These are phyloP conservation scores for Cyprinodon variegatus DNA, from an alignment of 2,113 vertebrate genomes.

Conservation along the genomic window DNA sequence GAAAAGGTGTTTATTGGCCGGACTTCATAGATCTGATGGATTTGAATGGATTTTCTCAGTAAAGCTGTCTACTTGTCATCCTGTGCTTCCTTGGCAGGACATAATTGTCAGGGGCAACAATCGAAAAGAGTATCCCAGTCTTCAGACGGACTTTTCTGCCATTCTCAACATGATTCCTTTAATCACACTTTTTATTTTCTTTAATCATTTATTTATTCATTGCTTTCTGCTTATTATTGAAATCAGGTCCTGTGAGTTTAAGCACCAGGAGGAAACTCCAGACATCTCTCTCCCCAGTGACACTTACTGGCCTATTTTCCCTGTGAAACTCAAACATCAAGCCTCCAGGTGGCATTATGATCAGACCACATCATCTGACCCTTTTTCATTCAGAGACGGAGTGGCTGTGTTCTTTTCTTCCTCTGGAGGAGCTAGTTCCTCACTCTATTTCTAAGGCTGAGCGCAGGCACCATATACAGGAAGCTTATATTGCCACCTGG, in stretches of 20 bases:
- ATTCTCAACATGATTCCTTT: not conserved
- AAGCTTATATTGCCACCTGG: not conserved
- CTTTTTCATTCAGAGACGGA: not conserved
- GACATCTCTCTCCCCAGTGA: not conserved
- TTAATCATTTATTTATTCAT: not conserved
- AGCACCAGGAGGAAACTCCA: too few species aligned
- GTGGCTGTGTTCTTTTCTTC: not conserved
- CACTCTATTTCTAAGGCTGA: not conserved
- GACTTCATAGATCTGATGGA: slow-evolving; percentile 32
- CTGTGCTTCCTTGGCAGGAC: slow-evolving; percentile 9
- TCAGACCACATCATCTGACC: not conserved
- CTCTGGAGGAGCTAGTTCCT: not conserved
- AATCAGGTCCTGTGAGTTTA: not conserved
- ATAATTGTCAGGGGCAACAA: slow-evolving; percentile 14
- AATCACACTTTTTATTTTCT: not conserved
- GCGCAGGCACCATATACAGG: not conserved
- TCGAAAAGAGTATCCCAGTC: slow-evolving; percentile 15
- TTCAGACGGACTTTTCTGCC: not conserved
- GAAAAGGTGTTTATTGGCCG: slow-evolving; percentile 37
- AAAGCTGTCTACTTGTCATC: slow-evolving; percentile 2
- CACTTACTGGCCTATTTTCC: not conserved
- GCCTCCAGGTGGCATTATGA: not conserved
- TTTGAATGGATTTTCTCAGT: slow-evolving; percentile 24
- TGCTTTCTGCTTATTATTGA: not conserved
- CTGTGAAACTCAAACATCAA: not conserved